A percentile compares a stretch with the other conserved stretches of the same genome.
These are phyloP conservation scores for Falco novaeseelandiae DNA, from an alignment of 2,797 vertebrate species.

Conservation along the genomic window DNA sequence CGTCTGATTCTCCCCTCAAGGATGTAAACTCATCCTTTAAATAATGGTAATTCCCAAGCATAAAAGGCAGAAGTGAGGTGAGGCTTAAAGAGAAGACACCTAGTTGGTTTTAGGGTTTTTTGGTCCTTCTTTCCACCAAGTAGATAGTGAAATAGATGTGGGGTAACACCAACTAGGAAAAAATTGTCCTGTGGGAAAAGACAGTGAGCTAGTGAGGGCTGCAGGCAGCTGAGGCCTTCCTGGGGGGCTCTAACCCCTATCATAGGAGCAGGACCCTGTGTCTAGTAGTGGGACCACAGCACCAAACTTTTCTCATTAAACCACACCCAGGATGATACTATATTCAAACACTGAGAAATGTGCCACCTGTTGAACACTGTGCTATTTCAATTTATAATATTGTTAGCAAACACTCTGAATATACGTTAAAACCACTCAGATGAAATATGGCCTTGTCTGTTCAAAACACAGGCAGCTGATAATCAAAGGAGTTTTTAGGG, in stretches of 20 bases:
- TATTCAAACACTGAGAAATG: not conserved
- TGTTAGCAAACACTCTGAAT: not conserved
- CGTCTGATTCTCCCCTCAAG: not conserved
- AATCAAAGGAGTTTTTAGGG: not conserved
- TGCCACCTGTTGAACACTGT: not conserved
- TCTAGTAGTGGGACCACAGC: not conserved
- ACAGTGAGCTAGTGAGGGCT: not conserved
- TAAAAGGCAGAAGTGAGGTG: not conserved
- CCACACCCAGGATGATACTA: not conserved
- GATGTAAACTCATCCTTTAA: not conserved
- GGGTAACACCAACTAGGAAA: not conserved
- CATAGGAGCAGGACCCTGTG: fast-evolving
- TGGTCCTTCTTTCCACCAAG: not conserved
- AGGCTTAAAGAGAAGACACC: not conserved
- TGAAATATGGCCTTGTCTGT: not conserved
- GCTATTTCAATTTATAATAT: not conserved
- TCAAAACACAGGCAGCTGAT: not conserved
- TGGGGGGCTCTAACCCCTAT: not conserved
- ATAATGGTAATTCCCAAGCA: not conserved
- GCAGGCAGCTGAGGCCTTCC: not conserved
- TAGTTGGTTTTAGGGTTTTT: not conserved
- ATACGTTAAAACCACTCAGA: not conserved
- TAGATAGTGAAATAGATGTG: not conserved
- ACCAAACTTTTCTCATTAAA: not conserved
- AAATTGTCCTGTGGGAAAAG: not conserved